Conservation (phyloP, 2,113 vertebrate species). For the Lathamus discolor region DNA sequence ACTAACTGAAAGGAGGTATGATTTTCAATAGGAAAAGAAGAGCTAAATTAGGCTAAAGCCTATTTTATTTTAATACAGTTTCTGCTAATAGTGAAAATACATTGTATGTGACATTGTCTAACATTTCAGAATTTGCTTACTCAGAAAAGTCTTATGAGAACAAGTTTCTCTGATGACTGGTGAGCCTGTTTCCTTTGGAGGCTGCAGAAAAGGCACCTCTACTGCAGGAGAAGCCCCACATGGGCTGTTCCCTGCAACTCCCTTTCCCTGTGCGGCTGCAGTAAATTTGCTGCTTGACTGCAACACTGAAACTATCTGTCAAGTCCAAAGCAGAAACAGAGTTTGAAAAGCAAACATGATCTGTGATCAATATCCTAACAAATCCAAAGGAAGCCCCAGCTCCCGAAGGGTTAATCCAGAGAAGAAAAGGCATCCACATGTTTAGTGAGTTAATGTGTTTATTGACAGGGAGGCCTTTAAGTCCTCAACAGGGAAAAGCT, state of each 20-base stretch:
- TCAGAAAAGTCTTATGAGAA: background rate
- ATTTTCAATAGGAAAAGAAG: background rate
- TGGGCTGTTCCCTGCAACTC: background rate
- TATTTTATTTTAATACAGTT: background rate
- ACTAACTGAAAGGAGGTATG: background rate
- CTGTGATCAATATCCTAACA: conserved; percentile 85
- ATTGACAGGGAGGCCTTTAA: conserved; percentile 77
- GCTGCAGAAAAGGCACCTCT: background rate
- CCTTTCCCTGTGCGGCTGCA: conserved; percentile 16
- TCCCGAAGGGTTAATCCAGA: conserved; percentile 84
- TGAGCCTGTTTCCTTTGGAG: background rate
- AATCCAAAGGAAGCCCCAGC: conserved; percentile 82
- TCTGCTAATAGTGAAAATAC: conserved; percentile 3
- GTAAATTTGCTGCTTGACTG: conserved; percentile 65
- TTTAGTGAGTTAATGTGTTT: conserved; percentile 83
- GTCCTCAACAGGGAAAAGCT: conserved; percentile 69
- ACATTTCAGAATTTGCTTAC: background rate
- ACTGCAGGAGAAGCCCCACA: background rate
- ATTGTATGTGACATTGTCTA: conserved; percentile 4
- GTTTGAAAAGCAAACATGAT: conserved; percentile 78
- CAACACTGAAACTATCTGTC: conserved; percentile 69
- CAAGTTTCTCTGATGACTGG: background rate
- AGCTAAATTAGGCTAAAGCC: conserved; percentile 4
- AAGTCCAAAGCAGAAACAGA: conserved; percentile 69
- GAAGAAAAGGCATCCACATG: conserved; percentile 79